Base-by-base conservation (phyloP, 2,888 invertebrate genomes). In the Pyrgus malvae region DNA sequence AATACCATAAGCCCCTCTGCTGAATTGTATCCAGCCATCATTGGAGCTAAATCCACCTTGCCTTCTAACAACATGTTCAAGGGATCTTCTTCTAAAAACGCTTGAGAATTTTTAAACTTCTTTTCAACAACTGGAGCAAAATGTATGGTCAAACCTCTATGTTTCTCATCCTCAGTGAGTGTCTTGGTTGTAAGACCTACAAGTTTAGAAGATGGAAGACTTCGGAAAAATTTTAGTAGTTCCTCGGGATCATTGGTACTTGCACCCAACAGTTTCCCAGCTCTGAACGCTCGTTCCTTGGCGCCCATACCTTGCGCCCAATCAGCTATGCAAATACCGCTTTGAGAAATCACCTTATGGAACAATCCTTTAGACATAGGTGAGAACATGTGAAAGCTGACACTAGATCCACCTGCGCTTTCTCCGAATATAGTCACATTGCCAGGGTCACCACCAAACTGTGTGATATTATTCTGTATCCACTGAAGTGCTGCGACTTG, bases 101-200 rank as follows among this genome's bases (percentile, higher is more conserved):
- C 53, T 54, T 74, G 65, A 1, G 59, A 62, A 40, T 66, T 48
- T 0, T 58, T 45, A 57, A 74, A 74, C 19, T 56, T 58, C 54
- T 72, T 76, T 57, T 80, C 80, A 3, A 78, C 61, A 7, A 75
- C 74, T 0, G 79, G 78, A 7, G 59, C 61, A 54, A 77, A 77
- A 38, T 69, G 66, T 31, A 74, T 61, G 0, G 70, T 68, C 8
- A 77, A 46, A 1, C 69, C 71, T 55, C 70, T 63, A 2, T 59
- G 25, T 41, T 64, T 67, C 44, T 76, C 76, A 8, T 74, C 73
- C 0, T 51, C 46, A 1, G 67, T 64, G 54, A 65, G 59, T 1
- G 70, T 68, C 29, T 65, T 65, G 4, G 55, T 44, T 0, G 72
- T 75, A 4, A 71, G 38, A 7, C 57, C 62, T 3, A 62, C 55